Evolutionary conservation across 1,140 invertebrate genomes (phyloP).

Genomic region (Steinernema feltiae): DNA sequence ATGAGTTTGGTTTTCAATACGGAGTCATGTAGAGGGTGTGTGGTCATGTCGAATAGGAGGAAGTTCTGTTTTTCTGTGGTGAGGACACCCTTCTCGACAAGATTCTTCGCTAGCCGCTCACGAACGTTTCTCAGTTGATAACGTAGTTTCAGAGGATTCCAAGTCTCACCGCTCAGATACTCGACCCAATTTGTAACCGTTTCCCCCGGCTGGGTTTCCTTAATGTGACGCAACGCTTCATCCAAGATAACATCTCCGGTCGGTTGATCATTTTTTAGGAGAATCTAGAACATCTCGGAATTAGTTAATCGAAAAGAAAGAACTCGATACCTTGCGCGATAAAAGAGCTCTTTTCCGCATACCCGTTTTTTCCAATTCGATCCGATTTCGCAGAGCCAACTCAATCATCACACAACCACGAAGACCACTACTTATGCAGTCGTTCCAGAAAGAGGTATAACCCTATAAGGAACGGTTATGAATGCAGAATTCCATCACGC

Average conservation of each 20-base stretch:
- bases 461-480: constrained; percentile 67
- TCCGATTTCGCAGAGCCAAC: constrained; percentile 80
- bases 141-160: constrained; percentile 96
- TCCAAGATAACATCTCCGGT: constrained; percentile 96
- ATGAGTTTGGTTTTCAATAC: constrained; percentile 90
- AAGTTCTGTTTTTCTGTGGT: constrained; percentile 99
- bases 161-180: constrained; percentile 95
- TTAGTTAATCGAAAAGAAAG: not conserved
- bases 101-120: constrained; percentile 95
- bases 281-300: constrained; percentile 45
- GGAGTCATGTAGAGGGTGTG: constrained; percentile 93
- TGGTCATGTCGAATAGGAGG: constrained; percentile 99
- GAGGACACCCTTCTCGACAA: constrained; percentile 98
- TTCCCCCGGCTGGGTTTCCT: constrained; percentile 91
- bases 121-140: constrained; percentile 98
- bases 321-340: constrained; percentile 67
- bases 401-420: constrained; percentile 97
- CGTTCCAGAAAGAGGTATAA: constrained; percentile 99
- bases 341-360: constrained; percentile 85
- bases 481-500: not conserved
- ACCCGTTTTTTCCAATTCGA: constrained; percentile 91
- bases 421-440: constrained; percentile 97
- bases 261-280: constrained; percentile 75
- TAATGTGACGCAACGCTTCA: constrained; percentile 96
- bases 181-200: constrained; percentile 98